Conservation (phyloP, 2,797 vertebrate species). For the Manis pentadactyla region DNA sequence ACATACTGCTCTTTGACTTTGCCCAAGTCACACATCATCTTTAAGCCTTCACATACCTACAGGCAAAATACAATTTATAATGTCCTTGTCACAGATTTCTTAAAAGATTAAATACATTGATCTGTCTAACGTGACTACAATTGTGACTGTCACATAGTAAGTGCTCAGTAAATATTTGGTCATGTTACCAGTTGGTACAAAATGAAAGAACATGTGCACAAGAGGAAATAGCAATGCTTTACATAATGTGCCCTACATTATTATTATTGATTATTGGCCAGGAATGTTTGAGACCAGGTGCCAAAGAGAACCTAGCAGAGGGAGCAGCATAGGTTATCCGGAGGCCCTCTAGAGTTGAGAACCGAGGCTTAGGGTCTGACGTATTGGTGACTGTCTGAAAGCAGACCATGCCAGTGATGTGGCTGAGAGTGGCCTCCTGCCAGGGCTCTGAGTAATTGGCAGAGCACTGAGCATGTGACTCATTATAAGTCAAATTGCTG, state of each 20-base stretch:
- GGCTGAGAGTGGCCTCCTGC: background rate
- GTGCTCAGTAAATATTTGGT: background rate
- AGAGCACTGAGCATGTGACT: slow-evolving; percentile 44
- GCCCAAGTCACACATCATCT: background rate
- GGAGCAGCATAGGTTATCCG: background rate
- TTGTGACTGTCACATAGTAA: background rate
- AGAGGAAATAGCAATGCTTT: background rate
- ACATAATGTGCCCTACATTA: background rate
- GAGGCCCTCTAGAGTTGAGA: background rate
- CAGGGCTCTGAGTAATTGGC: slow-evolving; percentile 31
- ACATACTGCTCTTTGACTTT: background rate
- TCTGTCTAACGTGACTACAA: background rate
- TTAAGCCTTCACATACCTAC: background rate
- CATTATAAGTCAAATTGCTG: slow-evolving; percentile 29
- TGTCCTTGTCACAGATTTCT: background rate
- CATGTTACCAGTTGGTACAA: background rate
- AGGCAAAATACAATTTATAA: background rate
- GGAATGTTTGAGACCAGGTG: background rate
- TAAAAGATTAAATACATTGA: background rate
- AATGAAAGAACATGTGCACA: background rate
- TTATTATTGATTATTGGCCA: background rate
- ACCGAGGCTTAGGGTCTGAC: background rate
- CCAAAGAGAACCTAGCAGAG: background rate
- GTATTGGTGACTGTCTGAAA: background rate
- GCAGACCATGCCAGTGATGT: background rate